Base-by-base conservation (phyloP, 1,140 invertebrate genomes). In the Episyrphus balteatus region DNA sequence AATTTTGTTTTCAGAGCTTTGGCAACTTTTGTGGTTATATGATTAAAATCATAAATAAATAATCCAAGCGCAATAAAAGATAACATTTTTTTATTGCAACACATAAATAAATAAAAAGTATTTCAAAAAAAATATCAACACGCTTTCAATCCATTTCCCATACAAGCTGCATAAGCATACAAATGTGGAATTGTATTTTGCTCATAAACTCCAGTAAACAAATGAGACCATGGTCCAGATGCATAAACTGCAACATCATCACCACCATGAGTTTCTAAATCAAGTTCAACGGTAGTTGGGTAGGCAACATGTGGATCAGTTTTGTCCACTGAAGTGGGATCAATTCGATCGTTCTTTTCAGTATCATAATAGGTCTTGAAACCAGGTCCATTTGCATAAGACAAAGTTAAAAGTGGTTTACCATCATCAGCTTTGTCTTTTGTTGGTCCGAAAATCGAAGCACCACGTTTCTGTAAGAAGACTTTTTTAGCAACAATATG, bases 111-210 rank as follows among this genome's bases (percentile, higher is more conserved):
- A n/a, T n/a, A n/a, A n/a, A n/a, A n/a, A n/a, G n/a, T n/a, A n/a
- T n/a, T n/a, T n/a, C n/a, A n/a, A n/a, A n/a, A n/a, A n/a, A n/a
- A n/a, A n/a, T 26, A 26, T 26, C 21, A 26, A 26, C 62, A 66
- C 51, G 57, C 46, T 44, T 56, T 65, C 11, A 58, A 51, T 3
- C 62, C 66, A n/a, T 56, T 51, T 26, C 73, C 75, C 19, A 78
- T 60, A 46, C 80, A 81, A 2, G 74, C 68, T 2, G 80, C 76
- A 52, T 80, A 82, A 11, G 78, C 81, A 57, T 89, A 78, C 15
- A 81, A 75, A 58, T 87, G 83, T 26, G 84, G 78, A 13, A 90
- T 79, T 55, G 85, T 81, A 60, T 76, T 83, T 62, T 90, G 86
- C 54, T 91, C 86, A 59, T 86, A 82, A 12, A 83, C 79, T 11